Conservation (phyloP, 2,113 vertebrate species). For the Tringa solitaria region DNA sequence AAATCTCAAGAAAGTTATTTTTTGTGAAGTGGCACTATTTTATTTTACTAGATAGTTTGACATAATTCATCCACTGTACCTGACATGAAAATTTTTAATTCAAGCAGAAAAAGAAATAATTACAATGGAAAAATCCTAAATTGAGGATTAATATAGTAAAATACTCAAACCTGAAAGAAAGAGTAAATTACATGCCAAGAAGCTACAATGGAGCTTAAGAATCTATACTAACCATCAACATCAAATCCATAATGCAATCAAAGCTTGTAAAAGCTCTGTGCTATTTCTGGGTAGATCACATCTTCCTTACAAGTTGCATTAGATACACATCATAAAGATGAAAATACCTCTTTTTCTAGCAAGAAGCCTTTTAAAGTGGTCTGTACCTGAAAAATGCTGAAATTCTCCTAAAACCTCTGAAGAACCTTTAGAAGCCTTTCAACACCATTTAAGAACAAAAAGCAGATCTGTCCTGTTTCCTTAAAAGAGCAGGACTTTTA, state of each 20-base stretch:
- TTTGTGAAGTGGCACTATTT: not conserved
- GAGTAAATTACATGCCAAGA: constrained; percentile 19
- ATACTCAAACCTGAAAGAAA: constrained; percentile 20
- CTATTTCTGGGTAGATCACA: not conserved
- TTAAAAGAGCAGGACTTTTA: not conserved
- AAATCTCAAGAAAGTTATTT: not conserved
- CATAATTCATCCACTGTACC: not conserved
- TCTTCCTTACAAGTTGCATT: not conserved
- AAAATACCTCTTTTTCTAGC: not conserved
- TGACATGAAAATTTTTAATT: constrained; percentile 36
- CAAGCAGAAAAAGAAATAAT: not conserved
- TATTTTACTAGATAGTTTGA: not conserved
- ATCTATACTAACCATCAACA: constrained; percentile 27
- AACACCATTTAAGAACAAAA: not conserved
- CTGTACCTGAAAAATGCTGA: not conserved
- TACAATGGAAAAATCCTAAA: constrained; percentile 41
- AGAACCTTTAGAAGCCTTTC: not conserved
- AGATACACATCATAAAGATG: not conserved
- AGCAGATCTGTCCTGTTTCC: not conserved
- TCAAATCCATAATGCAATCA: constrained; percentile 3
- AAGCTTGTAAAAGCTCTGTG: not conserved
- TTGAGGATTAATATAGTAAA: constrained; percentile 9
- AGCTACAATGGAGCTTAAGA: not conserved
- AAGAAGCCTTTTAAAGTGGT: not conserved
- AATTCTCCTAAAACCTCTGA: not conserved